Evolutionary conservation across 2,113 vertebrate species (phyloP).

Genomic region (Oncorhynchus tshawytscha): DNA sequence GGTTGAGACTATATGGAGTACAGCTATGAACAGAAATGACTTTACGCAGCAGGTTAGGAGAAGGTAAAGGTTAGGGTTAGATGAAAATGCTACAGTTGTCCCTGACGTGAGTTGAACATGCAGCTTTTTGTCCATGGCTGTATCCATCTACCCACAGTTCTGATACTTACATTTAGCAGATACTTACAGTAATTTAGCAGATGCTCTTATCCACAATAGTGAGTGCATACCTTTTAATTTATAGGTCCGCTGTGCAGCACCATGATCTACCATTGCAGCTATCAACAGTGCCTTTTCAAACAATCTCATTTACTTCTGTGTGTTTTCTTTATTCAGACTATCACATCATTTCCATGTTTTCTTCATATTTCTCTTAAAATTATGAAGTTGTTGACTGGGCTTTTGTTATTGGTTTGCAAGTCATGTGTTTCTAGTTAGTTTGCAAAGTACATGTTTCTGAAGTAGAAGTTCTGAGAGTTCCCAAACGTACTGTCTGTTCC

Average conservation of each 20-base stretch:
- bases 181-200: too few relatives aligned
- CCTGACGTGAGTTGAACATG: too few relatives aligned
- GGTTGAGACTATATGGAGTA: too few relatives aligned
- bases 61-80: too few relatives aligned
- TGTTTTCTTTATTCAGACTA: background rate
- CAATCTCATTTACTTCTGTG: background rate
- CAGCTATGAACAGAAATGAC: too few relatives aligned
- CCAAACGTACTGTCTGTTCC: background rate
- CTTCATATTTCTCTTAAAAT: background rate
- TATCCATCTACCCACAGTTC: too few relatives aligned
- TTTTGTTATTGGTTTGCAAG: background rate
- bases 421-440: background rate
- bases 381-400: background rate
- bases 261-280: background rate
- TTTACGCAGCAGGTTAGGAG: too few relatives aligned
- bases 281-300: conserved; percentile 44
- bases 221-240: too few relatives aligned
- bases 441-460: background rate
- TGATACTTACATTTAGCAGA: too few relatives aligned
- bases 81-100: too few relatives aligned
- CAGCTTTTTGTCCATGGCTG: too few relatives aligned
- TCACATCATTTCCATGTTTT: background rate
- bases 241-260: background rate
- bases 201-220: too few relatives aligned
- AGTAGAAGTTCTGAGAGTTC: background rate